Conservation (phyloP, 2,113 vertebrate species). For the Poeciliopsis turrubarensis region DNA sequence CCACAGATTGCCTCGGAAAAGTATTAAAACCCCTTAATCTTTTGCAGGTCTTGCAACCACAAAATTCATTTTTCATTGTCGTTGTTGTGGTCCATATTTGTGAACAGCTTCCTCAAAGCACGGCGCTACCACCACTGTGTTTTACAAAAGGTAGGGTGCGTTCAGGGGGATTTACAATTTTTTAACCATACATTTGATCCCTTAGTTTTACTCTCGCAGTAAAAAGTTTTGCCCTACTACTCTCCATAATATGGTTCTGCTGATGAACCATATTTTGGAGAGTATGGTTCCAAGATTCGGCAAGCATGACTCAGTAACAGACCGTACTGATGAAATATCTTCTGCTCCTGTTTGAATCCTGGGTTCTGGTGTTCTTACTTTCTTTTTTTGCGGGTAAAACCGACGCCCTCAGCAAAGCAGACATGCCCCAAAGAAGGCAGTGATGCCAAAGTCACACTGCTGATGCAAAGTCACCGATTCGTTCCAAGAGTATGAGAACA, state of each 20-base stretch:
- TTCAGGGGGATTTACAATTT: background rate
- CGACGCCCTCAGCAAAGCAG: background rate
- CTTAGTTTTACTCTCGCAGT: background rate
- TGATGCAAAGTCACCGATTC: background rate
- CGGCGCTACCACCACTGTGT: background rate
- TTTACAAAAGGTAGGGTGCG: background rate
- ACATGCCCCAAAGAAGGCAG: too few relatives aligned
- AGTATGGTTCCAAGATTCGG: too few relatives aligned
- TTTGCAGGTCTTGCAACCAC: background rate
- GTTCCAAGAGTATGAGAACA: background rate
- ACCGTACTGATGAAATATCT: too few relatives aligned
- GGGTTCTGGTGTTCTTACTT: background rate
- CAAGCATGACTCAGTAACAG: too few relatives aligned
- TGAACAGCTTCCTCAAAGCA: background rate
- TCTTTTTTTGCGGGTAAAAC: background rate
- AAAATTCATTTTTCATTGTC: background rate
- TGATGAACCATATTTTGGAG: too few relatives aligned
- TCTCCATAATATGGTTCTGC: too few relatives aligned
- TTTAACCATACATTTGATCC: too few relatives aligned
- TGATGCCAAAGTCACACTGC: background rate
- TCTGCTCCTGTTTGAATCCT: too few relatives aligned
- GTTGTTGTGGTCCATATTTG: background rate
- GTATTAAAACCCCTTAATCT: background rate
- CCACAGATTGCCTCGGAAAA: background rate
- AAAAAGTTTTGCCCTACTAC: background rate